Evolutionary conservation across 2,888 invertebrate species (phyloP), one percentile per base, ranked within the genome.

Genomic region (Sacculina carcini): DNA sequence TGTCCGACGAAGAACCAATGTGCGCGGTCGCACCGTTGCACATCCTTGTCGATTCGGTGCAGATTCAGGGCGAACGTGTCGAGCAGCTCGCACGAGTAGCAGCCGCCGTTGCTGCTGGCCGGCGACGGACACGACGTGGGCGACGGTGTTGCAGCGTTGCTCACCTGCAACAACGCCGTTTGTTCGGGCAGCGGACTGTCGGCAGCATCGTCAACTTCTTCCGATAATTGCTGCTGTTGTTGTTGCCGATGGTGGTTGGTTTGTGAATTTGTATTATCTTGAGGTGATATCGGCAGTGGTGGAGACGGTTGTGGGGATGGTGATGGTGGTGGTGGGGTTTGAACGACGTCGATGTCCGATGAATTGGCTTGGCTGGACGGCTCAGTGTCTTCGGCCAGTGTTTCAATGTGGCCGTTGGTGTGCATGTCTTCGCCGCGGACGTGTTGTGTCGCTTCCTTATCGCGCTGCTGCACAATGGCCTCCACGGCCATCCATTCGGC

Each of bases 401-500:
- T 38, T 9, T 53, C 51, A 29, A 48, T 40, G 24, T 50, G 48
- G 36, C 50, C 51, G 34, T 39, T 31, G 21, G 46, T 31, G 2
- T 50, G 50, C 16, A 49, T 52, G 19, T 54, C 52, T 19, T 51
- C 56, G 1, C 48, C 49, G 16, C 51, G 38, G 7, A 21, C 16
- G 16, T 55, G 53, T 14, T 54, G 53, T 12, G 53, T 53, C n/a
- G 39, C 40, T 6, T 21, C 40, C 5, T 23, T 24, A 60, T 87
- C 85, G 7, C 76, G 66, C 62, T 84, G 82, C 48, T 76, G 67
- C 0, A 90, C 85, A 55, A 90, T 87, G 1, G 87, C 87, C 62
- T 94, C 92, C 1, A 90, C 85, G 0, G 87, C 86, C 54, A 87
- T 65, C 92, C 92, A 92, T 64, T 90, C 89, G 0, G 87, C 85